These are phyloP conservation scores for Gymnoscopelus braueri DNA, from an alignment of 2,797 vertebrate species.

Conservation along the genomic window DNA sequence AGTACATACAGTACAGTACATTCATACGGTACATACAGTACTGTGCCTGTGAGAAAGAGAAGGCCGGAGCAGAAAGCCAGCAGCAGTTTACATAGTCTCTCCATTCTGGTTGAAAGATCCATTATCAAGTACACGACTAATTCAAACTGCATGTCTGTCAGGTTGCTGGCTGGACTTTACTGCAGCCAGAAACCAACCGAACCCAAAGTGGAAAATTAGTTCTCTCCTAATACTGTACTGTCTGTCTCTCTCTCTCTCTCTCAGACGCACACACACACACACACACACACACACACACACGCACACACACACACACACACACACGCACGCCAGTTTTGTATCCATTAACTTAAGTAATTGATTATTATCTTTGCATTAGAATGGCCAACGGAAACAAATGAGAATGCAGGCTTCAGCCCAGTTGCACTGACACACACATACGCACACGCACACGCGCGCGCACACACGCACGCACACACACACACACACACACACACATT, in stretches of 20 bases:
- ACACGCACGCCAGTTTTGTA: background rate
- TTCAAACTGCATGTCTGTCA: slow-evolving; percentile 52
- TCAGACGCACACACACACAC: background rate
- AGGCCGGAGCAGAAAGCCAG: too few species aligned
- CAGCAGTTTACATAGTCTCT: too few species aligned
- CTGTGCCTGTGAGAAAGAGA: too few species aligned
- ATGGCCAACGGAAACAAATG: background rate
- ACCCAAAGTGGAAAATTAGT: slow-evolving; percentile 63
- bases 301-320: background rate
- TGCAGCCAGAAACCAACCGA: slow-evolving; percentile 50
- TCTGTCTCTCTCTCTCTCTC: slow-evolving; percentile 44
- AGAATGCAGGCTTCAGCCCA: background rate
- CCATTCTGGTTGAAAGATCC: background rate
- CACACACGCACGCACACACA: slow-evolving; percentile 14
- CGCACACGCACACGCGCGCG: slow-evolving; percentile 9
- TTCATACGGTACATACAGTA: too few species aligned
- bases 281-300: slow-evolving; percentile 12
- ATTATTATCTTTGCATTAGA: slow-evolving; percentile 2
- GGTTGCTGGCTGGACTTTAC: slow-evolving; percentile 53
- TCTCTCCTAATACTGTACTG: slow-evolving; percentile 35
- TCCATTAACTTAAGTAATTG: background rate
- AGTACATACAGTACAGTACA: too few species aligned
- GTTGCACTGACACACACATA: background rate
- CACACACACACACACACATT: slow-evolving; percentile 10
- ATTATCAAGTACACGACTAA: slow-evolving; percentile 45